Evolutionary conservation across 1,140 invertebrate genomes (phyloP).

Genomic region (Anadara kagoshimensis): DNA sequence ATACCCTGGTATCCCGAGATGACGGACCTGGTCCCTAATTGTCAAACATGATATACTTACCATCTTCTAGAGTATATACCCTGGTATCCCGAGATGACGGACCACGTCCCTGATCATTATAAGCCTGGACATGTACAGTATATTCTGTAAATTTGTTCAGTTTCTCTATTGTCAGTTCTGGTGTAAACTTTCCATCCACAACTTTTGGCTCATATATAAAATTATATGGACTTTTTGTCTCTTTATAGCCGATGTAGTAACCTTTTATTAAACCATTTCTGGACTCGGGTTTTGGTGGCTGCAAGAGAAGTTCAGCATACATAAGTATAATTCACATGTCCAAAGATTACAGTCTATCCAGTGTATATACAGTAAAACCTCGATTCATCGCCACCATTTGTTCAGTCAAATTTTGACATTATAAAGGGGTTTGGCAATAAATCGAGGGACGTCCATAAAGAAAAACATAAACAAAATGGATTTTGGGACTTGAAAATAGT

Average conservation of each 20-base stretch:
- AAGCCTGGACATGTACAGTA: conserved; percentile 92
- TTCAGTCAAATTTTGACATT: too few relatives aligned
- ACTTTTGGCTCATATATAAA: conserved; percentile 68
- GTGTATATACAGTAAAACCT: too few relatives aligned
- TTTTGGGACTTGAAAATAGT: too few relatives aligned
- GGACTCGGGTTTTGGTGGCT: conserved; percentile 86
- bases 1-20: too few relatives aligned
- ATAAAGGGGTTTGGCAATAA: too few relatives aligned
- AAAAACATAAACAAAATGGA: too few relatives aligned
- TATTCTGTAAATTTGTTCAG: conserved; percentile 92
- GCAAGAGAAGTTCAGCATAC: conserved; percentile 21
- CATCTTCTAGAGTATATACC: conserved; percentile 90
- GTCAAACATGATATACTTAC: conserved; percentile 77
- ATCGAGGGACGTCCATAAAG: too few relatives aligned
- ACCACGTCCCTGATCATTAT: conserved; percentile 91
- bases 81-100: conserved; percentile 84
- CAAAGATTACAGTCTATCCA: too few relatives aligned
- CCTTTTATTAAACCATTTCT: conserved; percentile 93
- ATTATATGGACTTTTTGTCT: conserved; percentile 67
- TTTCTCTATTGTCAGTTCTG: conserved; percentile 50
- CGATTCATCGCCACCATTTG: too few relatives aligned
- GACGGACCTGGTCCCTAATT: too few relatives aligned
- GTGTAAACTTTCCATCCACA: conserved; percentile 36
- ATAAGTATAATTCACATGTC: too few relatives aligned
- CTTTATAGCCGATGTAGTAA: conserved; percentile 92